Evolutionary conservation across 2,888 invertebrate genomes (phyloP).

Genomic region (Colletes collaris): DNA sequence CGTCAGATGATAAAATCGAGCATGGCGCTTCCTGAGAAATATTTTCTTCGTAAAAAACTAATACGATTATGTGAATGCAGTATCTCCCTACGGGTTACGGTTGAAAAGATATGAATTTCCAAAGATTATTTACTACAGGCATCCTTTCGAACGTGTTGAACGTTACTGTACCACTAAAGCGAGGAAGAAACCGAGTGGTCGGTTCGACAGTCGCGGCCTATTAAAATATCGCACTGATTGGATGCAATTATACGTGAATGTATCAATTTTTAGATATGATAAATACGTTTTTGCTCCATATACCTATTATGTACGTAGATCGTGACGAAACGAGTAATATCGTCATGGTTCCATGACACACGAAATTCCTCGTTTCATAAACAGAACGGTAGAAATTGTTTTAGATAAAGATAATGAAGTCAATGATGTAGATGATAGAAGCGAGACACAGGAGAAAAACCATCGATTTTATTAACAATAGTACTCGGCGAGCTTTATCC

Average conservation of each 20-base stretch:
- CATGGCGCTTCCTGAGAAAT: constrained; percentile 77
- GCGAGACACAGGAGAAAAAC: not conserved
- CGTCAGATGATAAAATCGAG: constrained; percentile 72
- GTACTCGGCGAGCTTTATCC: not conserved
- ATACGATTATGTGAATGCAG: constrained; percentile 72
- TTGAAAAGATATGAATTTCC: constrained; percentile 68
- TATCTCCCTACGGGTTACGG: constrained; percentile 35
- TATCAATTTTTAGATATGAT: constrained; percentile 38
- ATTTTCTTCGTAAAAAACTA: constrained; percentile 73
- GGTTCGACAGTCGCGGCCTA: constrained; percentile 66
- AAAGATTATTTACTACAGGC: constrained; percentile 47
- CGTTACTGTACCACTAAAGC: constrained; percentile 71
- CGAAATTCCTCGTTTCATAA: constrained; percentile 23
- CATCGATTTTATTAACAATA: not conserved
- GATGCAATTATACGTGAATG: constrained; percentile 58
- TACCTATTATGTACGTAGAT: not conserved
- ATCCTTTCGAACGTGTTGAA: constrained; percentile 46
- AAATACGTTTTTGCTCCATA: constrained; percentile 20
- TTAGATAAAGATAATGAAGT: constrained; percentile 58
- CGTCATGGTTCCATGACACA: not conserved
- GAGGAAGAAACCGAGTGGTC: constrained; percentile 69
- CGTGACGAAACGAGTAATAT: not conserved
- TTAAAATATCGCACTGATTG: constrained; percentile 68
- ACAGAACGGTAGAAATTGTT: constrained; percentile 34
- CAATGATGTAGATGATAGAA: constrained; percentile 22